These are phyloP conservation scores for Carassius gibelio DNA, from an alignment of 2,113 vertebrate genomes.

Conservation along the genomic window DNA sequence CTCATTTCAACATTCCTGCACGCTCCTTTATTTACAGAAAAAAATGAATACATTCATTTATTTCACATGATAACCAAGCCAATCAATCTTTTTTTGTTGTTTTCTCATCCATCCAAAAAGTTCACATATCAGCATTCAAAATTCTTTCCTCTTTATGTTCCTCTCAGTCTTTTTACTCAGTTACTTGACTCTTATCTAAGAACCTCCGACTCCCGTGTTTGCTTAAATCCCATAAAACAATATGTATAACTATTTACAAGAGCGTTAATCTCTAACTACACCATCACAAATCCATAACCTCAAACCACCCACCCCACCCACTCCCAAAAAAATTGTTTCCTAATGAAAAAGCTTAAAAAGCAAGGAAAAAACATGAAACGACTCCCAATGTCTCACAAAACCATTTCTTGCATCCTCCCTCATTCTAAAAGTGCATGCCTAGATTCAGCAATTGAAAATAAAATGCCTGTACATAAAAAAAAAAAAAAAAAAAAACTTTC, in stretches of 20 bases:
- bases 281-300: slow-evolving; percentile 69
- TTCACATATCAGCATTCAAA: slow-evolving; percentile 51
- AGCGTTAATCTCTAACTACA: slow-evolving; percentile 70
- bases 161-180: slow-evolving; percentile 60
- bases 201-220: slow-evolving; percentile 55
- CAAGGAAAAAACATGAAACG: slow-evolving; percentile 46
- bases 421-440: slow-evolving; percentile 80
- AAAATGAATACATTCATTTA: slow-evolving; percentile 81
- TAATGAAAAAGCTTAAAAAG: slow-evolving; percentile 55
- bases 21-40: slow-evolving; percentile 78
- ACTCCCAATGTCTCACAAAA: slow-evolving; percentile 60
- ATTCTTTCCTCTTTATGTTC: slow-evolving; percentile 53
- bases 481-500: slow-evolving; percentile 74
- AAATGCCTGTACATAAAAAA: slow-evolving; percentile 77
- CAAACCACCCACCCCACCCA: slow-evolving; percentile 53
- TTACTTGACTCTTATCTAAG: slow-evolving; percentile 45
- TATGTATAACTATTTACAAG: slow-evolving; percentile 79
- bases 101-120: slow-evolving; percentile 70
- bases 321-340: slow-evolving; percentile 54
- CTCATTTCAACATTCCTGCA: slow-evolving; percentile 61
- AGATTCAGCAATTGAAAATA: slow-evolving; percentile 78
- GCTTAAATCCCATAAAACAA: slow-evolving; percentile 66
- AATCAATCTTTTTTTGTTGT: slow-evolving; percentile 12
- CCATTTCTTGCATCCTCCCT: slow-evolving; percentile 68
- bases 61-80: slow-evolving; percentile 82